A percentile compares a stretch with the other conserved stretches of the same genome.
Conservation (phyloP, 2,113 vertebrate species). For the Agelaius tricolor region DNA sequence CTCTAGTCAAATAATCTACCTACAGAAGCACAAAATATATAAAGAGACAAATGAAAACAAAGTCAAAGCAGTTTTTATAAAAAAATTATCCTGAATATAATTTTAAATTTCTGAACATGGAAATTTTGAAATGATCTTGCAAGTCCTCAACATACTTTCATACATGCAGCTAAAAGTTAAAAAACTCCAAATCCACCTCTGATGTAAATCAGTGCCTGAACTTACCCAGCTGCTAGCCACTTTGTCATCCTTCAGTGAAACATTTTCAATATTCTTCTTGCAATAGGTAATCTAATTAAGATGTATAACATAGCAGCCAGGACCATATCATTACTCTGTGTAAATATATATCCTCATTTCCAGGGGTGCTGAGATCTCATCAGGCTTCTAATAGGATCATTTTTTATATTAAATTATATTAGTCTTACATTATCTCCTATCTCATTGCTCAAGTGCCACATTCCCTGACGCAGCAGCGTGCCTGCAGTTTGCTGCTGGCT, state of each 20-base stretch:
- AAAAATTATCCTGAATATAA: neutral
- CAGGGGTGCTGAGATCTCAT: conserved; percentile 6
- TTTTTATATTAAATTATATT: conserved; percentile 33
- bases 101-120: neutral
- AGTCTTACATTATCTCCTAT: neutral
- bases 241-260: neutral
- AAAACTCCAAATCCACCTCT: neutral
- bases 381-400: neutral
- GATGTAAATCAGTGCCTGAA: neutral
- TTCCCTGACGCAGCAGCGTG: neutral
- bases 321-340: neutral
- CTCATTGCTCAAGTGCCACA: neutral
- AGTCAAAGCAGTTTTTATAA: neutral
- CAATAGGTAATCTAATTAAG: conserved; percentile 35
- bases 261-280: neutral
- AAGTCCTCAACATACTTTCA: neutral
- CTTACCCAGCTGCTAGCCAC: neutral
- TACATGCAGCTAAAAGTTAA: neutral
- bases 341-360: conserved; percentile 45
- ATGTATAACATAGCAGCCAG: neutral
- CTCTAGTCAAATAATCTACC: neutral
- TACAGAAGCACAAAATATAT: neutral
- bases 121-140: neutral
- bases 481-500: neutral
- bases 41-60: neutral